These are phyloP conservation scores for Chlorops oryzae DNA, from an alignment of 1,140 invertebrate species.

Conservation along the genomic window DNA sequence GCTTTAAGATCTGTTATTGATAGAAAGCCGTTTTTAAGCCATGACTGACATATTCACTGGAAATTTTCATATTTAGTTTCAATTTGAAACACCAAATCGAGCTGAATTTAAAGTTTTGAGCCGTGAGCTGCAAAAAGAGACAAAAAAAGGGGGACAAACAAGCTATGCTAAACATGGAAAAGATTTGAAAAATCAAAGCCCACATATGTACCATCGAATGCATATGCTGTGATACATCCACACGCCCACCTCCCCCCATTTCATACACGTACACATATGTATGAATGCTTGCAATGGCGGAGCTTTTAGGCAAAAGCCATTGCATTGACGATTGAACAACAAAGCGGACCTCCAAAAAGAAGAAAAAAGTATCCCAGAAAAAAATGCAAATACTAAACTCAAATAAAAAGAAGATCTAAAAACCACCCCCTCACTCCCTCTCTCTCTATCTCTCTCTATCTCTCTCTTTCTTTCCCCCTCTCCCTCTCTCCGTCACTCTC, in stretches of 20 bases:
- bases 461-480: not conserved
- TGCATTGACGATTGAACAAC: not conserved
- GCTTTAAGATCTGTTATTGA: too few species aligned
- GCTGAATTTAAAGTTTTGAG: too few species aligned
- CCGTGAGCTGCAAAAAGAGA: too few species aligned
- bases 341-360: not conserved
- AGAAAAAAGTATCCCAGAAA: not conserved
- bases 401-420: conserved; percentile 13
- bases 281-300: not conserved
- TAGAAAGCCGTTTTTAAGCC: too few species aligned
- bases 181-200: too few species aligned
- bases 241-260: not conserved
- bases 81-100: too few species aligned
- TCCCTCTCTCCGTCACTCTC: not conserved
- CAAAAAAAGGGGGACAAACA: too few species aligned
- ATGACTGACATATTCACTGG: too few species aligned
- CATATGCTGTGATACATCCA: conserved; percentile 1
- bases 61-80: too few species aligned
- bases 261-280: not conserved
- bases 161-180: too few species aligned
- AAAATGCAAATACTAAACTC: conserved; percentile 11
- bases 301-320: conserved; percentile 9
- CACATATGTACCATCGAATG: too few species aligned
- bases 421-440: not conserved
- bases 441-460: not conserved